Evolutionary conservation across 2,797 vertebrate species (phyloP).

Genomic region (Characodon lateralis): DNA sequence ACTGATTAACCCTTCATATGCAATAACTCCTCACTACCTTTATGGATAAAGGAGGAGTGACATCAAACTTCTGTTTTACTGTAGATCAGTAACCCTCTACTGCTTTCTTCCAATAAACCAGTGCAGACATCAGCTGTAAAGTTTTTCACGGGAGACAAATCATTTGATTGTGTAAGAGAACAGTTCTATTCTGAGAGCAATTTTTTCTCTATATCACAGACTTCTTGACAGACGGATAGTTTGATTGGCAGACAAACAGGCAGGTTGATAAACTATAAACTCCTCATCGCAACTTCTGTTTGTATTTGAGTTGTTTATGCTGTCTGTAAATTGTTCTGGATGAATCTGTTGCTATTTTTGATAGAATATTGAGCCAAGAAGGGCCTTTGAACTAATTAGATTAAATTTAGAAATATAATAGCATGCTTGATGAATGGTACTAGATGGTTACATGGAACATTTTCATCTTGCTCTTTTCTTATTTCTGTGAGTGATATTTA

Average conservation of each 20-base stretch:
- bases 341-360: conserved; percentile 16
- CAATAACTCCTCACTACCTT: not conserved
- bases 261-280: conserved; percentile 40
- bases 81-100: not conserved
- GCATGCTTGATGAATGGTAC: not conserved
- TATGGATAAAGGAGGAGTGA: not conserved
- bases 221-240: conserved; percentile 39
- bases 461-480: not conserved
- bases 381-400: not conserved
- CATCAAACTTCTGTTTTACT: not conserved
- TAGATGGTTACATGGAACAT: not conserved
- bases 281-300: conserved; percentile 12
- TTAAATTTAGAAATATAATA: not conserved
- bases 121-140: conserved; percentile 25
- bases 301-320: not conserved
- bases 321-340: conserved; percentile 6
- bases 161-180: conserved; percentile 26
- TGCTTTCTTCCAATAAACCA: conserved; percentile 7
- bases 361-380: not conserved
- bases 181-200: conserved; percentile 65
- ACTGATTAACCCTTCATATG: no score
- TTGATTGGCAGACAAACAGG: conserved; percentile 53
- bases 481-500: not conserved
- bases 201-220: conserved; percentile 37
- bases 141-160: conserved; percentile 39